phyloP scores from a whole-genome alignment of 2,113 vertebrate genomes.

The Tupaia tana region DNA sequence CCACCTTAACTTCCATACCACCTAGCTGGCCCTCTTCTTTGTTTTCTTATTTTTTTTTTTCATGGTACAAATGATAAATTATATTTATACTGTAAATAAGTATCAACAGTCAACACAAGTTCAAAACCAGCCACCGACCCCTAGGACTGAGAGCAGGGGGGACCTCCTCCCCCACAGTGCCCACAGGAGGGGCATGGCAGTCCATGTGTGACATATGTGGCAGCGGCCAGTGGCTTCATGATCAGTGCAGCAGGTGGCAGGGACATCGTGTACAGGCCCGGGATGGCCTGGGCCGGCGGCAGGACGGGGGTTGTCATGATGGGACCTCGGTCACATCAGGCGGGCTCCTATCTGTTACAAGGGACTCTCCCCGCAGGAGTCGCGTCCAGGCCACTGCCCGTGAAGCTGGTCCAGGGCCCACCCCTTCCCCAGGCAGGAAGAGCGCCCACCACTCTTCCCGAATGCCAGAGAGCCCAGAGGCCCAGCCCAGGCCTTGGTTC shows the following conservation, averaged over 20 bases:
- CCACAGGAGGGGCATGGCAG: neutral
- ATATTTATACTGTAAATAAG: constrained; percentile 97
- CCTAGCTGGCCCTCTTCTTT: too few relatives aligned
- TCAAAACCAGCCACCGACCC: constrained; percentile 92
- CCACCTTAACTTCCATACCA: too few relatives aligned
- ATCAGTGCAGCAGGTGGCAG: constrained; percentile 60
- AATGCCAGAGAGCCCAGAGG: neutral
- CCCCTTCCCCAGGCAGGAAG: neutral
- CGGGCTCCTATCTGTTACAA: constrained; percentile 51
- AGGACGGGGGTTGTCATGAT: neutral
- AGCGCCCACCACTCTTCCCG: neutral
- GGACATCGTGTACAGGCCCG: neutral
- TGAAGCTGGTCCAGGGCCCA: constrained; percentile 70
- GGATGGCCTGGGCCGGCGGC: neutral
- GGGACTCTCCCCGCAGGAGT: constrained; percentile 65
- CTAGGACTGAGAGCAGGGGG: constrained; percentile 87
- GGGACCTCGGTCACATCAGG: constrained; percentile 59
- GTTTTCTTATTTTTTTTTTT: constrained; percentile 6
- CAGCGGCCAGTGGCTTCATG: constrained; percentile 38
- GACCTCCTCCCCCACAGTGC: constrained; percentile 48
- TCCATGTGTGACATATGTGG: neutral
- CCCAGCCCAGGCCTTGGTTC: neutral
- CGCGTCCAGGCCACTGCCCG: constrained; percentile 74
- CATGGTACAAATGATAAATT: constrained; percentile 99
- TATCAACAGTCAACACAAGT: constrained; percentile 93